Percentiles rank a stretch among this genome's conserved stretches.
Evolutionary conservation across 1,140 invertebrate genomes (phyloP).

Genomic region (Eufriesea mexicana): DNA sequence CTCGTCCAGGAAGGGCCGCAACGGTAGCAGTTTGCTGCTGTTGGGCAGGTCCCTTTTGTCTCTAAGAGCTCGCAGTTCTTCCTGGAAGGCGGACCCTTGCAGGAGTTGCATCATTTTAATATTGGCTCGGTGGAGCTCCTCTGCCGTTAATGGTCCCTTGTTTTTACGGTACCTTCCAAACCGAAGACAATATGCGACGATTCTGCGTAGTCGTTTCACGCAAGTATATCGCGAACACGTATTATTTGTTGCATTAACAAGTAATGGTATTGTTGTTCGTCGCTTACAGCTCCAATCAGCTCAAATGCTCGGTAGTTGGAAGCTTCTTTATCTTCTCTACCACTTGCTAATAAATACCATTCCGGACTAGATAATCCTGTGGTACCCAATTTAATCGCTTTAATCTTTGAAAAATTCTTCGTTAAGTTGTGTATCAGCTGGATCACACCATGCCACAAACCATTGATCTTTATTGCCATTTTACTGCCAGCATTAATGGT

Average conservation of each 20-base stretch:
- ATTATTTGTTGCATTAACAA: conserved; percentile 8
- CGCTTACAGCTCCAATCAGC: neutral
- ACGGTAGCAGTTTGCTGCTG: no score
- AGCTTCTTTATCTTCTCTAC: neutral
- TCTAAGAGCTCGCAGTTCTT: no score
- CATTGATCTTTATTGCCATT: neutral
- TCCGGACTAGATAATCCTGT: neutral
- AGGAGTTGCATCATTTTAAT: no score
- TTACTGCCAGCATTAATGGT: neutral
- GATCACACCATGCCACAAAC: neutral
- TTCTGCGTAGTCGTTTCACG: no score
- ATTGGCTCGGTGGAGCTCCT: no score
- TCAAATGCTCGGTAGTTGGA: neutral
- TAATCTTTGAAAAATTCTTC: neutral
- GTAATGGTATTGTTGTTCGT: neutral
- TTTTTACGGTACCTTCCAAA: no score
- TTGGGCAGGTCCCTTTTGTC: no score
- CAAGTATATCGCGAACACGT: no score
- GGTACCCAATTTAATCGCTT: neutral
- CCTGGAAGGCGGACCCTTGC: no score
- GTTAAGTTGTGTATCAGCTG: neutral
- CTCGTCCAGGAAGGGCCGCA: no score
- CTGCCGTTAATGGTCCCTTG: no score
- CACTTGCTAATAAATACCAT: neutral
- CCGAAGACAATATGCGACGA: no score